A percentile compares a stretch with the other conserved stretches of the same genome.
phyloP scores from a whole-genome alignment of 2,888 invertebrate genomes.

The Argynnis bischoffii region DNA sequence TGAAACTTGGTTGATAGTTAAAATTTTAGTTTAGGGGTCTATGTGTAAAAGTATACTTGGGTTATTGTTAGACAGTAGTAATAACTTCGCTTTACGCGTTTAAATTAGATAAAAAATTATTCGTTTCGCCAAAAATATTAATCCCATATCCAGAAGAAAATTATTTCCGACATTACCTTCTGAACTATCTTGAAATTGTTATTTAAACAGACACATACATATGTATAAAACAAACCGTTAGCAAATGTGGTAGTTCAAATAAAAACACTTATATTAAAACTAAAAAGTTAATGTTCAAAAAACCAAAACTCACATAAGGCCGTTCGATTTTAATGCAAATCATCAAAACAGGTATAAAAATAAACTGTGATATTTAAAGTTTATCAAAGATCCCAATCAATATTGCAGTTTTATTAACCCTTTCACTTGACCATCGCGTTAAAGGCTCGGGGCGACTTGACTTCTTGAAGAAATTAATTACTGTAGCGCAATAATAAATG shows the following conservation, averaged over 20 bases:
- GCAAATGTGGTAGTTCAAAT: constrained; percentile 3
- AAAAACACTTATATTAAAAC: background rate
- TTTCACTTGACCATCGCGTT: constrained; percentile 37
- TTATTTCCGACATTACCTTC: too few species aligned
- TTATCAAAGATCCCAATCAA: constrained; percentile 34
- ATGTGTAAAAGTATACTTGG: too few species aligned
- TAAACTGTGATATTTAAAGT: constrained; percentile 35
- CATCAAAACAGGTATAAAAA: constrained; percentile 34
- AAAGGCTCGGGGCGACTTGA: constrained; percentile 27
- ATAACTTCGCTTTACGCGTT: too few species aligned
- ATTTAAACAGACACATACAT: too few species aligned
- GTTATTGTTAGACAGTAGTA: too few species aligned
- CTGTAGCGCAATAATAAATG: constrained; percentile 11
- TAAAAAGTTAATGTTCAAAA: constrained; percentile 6
- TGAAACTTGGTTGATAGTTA: too few species aligned
- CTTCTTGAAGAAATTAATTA: constrained; percentile 32
- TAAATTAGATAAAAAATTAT: too few species aligned
- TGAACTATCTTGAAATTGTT: too few species aligned
- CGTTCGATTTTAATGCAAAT: constrained; percentile 29
- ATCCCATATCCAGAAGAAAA: too few species aligned
- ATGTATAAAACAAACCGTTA: background rate
- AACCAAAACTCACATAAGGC: constrained; percentile 13
- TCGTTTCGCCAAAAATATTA: too few species aligned
- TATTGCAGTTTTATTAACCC: constrained; percentile 34
- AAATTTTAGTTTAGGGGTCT: too few species aligned